A percentile compares a stretch with the other conserved stretches of the same genome.
These are phyloP conservation scores for Phalera bucephala DNA, from an alignment of 2,888 invertebrate species.

Conservation along the genomic window DNA sequence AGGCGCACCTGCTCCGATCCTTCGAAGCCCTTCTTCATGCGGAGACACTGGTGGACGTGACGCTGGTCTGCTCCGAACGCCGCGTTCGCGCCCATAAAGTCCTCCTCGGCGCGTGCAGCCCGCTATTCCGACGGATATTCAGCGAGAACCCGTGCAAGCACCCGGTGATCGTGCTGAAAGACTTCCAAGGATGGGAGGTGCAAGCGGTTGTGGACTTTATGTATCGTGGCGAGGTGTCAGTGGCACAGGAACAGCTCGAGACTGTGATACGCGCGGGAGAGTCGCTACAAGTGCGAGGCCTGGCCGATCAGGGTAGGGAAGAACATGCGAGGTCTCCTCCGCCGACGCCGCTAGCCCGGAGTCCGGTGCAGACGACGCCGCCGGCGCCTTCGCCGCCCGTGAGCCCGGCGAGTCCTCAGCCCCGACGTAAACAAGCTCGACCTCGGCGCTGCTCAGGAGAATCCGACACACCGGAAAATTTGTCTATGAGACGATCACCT, in stretches of 20 bases:
- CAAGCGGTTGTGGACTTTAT: constrained; percentile 96
- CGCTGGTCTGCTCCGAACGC: constrained; percentile 93
- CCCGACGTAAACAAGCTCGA: constrained; percentile 92
- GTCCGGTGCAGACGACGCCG: constrained; percentile 70
- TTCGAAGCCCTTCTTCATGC: constrained; percentile 95
- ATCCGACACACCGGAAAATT: constrained; percentile 81
- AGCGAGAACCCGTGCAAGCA: constrained; percentile 96
- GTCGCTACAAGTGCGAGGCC: constrained; percentile 91
- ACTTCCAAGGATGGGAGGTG: constrained; percentile 94
- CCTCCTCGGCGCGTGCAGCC: constrained; percentile 94
- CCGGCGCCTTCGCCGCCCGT: constrained; percentile 74
- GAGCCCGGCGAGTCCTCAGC: constrained; percentile 90
- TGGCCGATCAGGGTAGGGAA: constrained; percentile 86
- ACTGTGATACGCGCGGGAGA: constrained; percentile 94
- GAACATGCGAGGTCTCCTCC: constrained; percentile 67
- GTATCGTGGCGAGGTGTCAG: constrained; percentile 96
- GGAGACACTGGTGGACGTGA: constrained; percentile 94
- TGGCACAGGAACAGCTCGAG: constrained; percentile 92
- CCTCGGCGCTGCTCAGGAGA: constrained; percentile 93
- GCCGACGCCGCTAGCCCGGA: constrained; percentile 64
- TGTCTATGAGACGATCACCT: constrained; percentile 83
- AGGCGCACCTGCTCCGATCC: constrained; percentile 92
- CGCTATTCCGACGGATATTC: constrained; percentile 94
- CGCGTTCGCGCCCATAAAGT: constrained; percentile 95
- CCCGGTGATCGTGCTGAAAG: constrained; percentile 95